Percentiles rank a stretch among this genome's conserved stretches.
Conservation (phyloP, 2,113 vertebrate species). For the Morone saxatilis region DNA sequence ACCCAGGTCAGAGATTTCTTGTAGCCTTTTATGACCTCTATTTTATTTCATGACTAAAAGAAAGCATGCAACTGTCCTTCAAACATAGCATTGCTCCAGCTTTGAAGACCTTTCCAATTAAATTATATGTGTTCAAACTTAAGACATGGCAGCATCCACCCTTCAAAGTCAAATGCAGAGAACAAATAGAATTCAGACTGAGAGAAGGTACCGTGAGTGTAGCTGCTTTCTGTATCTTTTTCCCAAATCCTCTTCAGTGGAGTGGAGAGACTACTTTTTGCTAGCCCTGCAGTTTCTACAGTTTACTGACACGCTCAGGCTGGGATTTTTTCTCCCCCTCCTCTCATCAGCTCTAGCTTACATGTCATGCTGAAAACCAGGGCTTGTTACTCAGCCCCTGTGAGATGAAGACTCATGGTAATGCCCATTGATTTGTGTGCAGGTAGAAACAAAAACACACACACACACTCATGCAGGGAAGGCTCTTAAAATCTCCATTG, state of each 20-base stretch:
- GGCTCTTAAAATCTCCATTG: conserved; percentile 72
- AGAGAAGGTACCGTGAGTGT: conserved; percentile 3
- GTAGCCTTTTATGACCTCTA: conserved; percentile 29
- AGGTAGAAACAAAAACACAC: conserved; percentile 57
- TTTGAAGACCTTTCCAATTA: conserved; percentile 21
- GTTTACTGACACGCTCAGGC: conserved; percentile 49
- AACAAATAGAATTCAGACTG: conserved; percentile 10
- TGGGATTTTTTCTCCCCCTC: conserved; percentile 24
- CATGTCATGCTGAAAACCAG: conserved; percentile 64
- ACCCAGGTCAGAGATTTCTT: not conserved
- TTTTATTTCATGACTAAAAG: conserved; percentile 8
- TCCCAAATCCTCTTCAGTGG: conserved; percentile 35
- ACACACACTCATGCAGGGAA: conserved; percentile 43
- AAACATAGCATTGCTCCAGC: not conserved
- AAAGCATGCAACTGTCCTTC: not conserved
- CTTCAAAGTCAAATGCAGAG: not conserved
- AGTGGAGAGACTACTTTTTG: conserved; percentile 36
- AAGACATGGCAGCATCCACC: conserved; percentile 10
- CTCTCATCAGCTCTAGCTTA: conserved; percentile 57
- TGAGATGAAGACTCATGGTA: conserved; percentile 70
- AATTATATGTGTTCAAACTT: not conserved
- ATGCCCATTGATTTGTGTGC: conserved; percentile 75
- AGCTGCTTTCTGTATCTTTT: conserved; percentile 28
- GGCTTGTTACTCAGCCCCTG: conserved; percentile 62
- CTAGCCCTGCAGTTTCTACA: conserved; percentile 55